phyloP scores from a whole-genome alignment of 1,140 invertebrate genomes.

The Rhynchophorus ferrugineus region DNA sequence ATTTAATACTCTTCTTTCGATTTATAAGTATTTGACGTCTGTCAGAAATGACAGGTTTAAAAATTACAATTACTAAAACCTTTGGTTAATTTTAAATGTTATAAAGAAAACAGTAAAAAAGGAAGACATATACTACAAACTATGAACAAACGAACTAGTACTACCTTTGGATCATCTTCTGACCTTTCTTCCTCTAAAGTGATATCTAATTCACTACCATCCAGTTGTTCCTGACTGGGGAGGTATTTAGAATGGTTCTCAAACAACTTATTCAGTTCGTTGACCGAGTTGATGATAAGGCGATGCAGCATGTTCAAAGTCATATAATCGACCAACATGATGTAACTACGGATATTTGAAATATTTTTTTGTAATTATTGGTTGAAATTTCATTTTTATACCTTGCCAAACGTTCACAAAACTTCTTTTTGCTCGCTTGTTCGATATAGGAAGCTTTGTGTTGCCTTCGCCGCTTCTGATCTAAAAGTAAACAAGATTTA shows the following conservation, averaged over 20 bases:
- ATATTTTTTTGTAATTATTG: background rate
- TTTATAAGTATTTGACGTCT: too few relatives aligned
- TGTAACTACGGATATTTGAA: conserved; percentile 57
- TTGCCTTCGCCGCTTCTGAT: conserved; percentile 30
- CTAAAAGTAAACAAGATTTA: conserved; percentile 8
- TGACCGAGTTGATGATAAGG: conserved; percentile 58
- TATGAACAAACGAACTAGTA: background rate
- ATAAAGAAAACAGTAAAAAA: too few relatives aligned
- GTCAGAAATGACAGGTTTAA: too few relatives aligned
- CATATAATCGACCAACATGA: conserved; percentile 66
- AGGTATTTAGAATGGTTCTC: conserved; percentile 51
- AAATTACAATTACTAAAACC: too few relatives aligned
- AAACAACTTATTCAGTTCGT: conserved; percentile 51
- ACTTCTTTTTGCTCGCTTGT: conserved; percentile 69
- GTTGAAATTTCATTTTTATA: conserved; percentile 35
- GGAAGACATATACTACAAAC: conserved; percentile 24
- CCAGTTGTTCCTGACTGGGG: conserved; percentile 41
- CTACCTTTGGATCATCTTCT: conserved; percentile 26
- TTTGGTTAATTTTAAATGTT: too few relatives aligned
- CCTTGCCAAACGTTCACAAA: conserved; percentile 63
- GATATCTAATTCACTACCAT: conserved; percentile 12
- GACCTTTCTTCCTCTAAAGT: conserved; percentile 25
- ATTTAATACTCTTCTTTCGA: too few relatives aligned
- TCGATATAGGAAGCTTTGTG: conserved; percentile 72
- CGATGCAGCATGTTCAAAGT: conserved; percentile 60